These are phyloP conservation scores for Erpetoichthys calabaricus DNA, from an alignment of 2,797 vertebrate genomes.

Conservation along the genomic window DNA sequence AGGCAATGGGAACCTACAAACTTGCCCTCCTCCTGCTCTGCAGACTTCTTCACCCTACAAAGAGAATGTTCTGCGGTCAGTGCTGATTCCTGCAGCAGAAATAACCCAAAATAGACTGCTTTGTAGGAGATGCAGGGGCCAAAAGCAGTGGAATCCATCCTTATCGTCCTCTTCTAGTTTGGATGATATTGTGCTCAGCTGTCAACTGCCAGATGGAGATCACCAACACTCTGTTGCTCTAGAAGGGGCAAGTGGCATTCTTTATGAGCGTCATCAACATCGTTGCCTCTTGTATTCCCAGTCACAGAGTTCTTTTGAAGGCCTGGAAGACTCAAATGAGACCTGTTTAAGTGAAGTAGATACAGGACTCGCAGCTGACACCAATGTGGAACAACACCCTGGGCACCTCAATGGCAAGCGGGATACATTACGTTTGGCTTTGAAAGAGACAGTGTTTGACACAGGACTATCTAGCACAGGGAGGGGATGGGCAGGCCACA, in stretches of 20 bases:
- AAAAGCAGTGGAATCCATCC: slow-evolving; percentile 39
- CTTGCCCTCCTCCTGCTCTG: slow-evolving; percentile 50
- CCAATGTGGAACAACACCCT: slow-evolving; percentile 40
- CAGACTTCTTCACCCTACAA: slow-evolving; percentile 94
- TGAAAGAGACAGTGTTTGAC: slow-evolving; percentile 80
- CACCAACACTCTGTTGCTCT: slow-evolving; percentile 27
- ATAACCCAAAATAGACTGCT: slow-evolving; percentile 33
- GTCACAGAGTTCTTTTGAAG: slow-evolving; percentile 71
- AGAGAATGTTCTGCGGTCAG: slow-evolving; percentile 34
- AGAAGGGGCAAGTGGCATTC: slow-evolving; percentile 26
- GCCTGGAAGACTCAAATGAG: slow-evolving; percentile 78
- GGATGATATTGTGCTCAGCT: slow-evolving; percentile 45
- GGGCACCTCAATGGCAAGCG: slow-evolving; percentile 83
- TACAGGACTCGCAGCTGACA: slow-evolving; percentile 35
- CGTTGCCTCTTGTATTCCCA: slow-evolving; percentile 41
- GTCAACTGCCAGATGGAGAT: slow-evolving; percentile 37
- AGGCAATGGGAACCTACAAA: slow-evolving; percentile 27
- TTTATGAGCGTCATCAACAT: slow-evolving; percentile 17
- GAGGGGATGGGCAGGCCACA: slow-evolving; percentile 59
- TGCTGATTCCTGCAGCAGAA: slow-evolving; percentile 19
- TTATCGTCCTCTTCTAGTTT: slow-evolving; percentile 55
- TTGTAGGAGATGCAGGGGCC: slow-evolving; percentile 47
- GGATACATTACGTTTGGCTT: slow-evolving; percentile 75
- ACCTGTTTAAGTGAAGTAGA: slow-evolving; percentile 74
- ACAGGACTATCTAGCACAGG: slow-evolving; percentile 42